These are phyloP conservation scores for Melikaiella ostensackeni DNA, from an alignment of 2,888 invertebrate species.

Conservation along the genomic window DNA sequence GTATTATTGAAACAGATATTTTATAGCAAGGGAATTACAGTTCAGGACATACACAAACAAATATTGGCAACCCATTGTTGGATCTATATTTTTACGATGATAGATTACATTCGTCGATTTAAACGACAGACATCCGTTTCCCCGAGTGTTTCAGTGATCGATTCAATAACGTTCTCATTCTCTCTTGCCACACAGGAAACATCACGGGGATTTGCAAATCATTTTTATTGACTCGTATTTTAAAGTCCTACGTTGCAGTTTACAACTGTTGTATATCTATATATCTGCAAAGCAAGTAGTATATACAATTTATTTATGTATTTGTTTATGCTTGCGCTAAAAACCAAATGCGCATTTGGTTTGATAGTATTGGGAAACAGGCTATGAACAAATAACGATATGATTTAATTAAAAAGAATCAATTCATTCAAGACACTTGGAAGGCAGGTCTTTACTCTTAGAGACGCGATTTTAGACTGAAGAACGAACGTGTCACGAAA, in stretches of 20 bases:
- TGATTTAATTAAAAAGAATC: no score
- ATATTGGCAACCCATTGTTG: neutral
- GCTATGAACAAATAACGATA: no score
- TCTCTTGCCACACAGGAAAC: conserved; percentile 9
- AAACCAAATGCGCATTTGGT: no score
- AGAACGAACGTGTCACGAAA: no score
- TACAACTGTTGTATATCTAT: neutral
- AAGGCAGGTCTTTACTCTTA: no score
- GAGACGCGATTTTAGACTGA: no score
- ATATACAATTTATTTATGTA: neutral
- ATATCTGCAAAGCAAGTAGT: neutral
- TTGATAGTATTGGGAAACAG: no score
- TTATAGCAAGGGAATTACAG: neutral
- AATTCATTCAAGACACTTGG: no score
- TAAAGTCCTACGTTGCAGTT: conserved; percentile 7
- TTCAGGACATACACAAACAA: neutral
- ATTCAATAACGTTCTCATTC: conserved; percentile 23
- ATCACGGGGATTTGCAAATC: conserved; percentile 12
- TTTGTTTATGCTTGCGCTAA: neutral
- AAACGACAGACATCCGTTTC: conserved; percentile 2
- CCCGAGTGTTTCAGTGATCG: conserved; percentile 5
- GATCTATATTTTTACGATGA: neutral
- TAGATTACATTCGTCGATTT: conserved; percentile 9
- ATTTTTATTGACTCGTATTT: conserved; percentile 23
- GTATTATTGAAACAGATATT: conserved; percentile 1